Conservation (phyloP, 2,797 vertebrate species). For the Emydoidea blandingii region DNA sequence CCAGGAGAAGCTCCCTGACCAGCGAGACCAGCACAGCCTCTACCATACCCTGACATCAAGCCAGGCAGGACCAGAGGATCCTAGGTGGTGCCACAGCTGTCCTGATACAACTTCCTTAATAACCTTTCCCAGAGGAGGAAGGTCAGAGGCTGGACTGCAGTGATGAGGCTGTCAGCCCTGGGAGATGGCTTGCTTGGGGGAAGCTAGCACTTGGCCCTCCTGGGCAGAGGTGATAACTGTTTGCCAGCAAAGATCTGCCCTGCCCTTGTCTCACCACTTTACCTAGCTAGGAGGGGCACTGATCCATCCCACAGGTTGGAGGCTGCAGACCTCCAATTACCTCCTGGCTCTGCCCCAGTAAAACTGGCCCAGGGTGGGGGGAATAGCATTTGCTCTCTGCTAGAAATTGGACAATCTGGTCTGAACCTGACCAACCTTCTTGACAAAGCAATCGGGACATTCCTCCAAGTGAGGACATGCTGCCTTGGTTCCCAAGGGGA, state of each 20-base stretch:
- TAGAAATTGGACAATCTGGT: background rate
- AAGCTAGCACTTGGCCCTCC: no score
- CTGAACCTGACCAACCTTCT: background rate
- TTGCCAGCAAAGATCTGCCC: background rate
- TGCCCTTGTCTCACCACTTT: background rate
- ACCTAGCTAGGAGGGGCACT: background rate
- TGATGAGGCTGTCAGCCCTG: background rate
- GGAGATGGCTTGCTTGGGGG: no score
- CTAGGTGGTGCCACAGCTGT: background rate
- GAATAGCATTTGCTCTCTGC: background rate
- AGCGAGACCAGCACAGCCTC: background rate
- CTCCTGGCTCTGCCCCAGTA: background rate
- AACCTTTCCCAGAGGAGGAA: background rate
- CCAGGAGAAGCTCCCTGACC: background rate
- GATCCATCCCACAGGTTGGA: background rate
- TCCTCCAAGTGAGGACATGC: background rate
- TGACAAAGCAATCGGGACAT: background rate
- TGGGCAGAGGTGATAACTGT: background rate
- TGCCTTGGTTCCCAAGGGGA: background rate
- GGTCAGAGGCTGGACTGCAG: background rate
- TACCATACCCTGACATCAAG: no score
- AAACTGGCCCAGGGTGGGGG: background rate
- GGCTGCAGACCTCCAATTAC: background rate
- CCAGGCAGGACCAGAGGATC: background rate
- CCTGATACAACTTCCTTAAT: background rate